These are phyloP conservation scores for Pachycephus smyrnensis DNA, from an alignment of 2,888 invertebrate species.

Conservation along the genomic window DNA sequence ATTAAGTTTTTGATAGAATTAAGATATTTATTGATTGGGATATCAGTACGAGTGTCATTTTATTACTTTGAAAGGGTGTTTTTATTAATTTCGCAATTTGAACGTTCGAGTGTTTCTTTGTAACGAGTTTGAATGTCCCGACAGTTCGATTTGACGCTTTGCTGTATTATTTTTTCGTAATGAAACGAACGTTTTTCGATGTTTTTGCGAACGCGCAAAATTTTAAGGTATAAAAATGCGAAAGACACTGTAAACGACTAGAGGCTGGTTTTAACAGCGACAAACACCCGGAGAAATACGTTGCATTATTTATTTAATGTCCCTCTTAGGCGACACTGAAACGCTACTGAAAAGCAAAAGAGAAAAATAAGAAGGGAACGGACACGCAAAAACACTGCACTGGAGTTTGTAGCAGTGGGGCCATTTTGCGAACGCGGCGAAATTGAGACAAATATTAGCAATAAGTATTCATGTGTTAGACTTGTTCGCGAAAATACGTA, in stretches of 20 bases:
- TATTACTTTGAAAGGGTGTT: neutral
- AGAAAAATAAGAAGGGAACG: neutral
- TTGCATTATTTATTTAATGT: neutral
- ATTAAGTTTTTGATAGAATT: neutral
- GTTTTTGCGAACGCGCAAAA: neutral
- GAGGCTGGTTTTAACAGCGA: neutral
- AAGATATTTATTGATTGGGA: neutral
- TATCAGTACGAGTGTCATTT: neutral
- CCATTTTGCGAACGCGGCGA: neutral
- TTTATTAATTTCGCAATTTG: neutral
- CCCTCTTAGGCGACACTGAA: neutral
- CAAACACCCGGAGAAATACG: neutral
- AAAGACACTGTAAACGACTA: neutral
- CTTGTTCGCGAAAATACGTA: neutral
- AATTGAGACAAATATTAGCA: neutral
- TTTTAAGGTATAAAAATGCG: neutral
- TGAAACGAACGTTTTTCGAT: neutral
- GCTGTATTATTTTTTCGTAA: neutral
- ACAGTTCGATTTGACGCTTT: neutral
- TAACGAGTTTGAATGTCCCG: neutral
- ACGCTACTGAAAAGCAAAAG: neutral
- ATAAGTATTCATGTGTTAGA: neutral
- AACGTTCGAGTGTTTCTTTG: neutral
- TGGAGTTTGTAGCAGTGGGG: neutral
- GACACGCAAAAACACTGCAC: neutral